Percentiles rank a stretch among this genome's conserved stretches.
These are phyloP conservation scores for Archegozetes longisetosus DNA, from an alignment of 1,140 invertebrate species.

Conservation along the genomic window DNA sequence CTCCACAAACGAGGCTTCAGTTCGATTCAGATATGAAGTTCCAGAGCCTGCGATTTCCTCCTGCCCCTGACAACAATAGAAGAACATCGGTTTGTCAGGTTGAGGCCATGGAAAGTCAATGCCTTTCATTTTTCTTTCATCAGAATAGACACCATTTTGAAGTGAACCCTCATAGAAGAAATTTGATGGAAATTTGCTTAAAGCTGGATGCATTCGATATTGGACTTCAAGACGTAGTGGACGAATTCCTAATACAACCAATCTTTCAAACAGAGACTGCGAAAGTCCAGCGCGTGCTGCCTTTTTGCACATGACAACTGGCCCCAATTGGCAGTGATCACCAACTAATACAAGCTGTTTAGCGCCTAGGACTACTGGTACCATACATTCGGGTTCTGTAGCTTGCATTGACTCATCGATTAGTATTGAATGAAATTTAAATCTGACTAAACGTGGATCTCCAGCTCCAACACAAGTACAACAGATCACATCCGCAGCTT, in stretches of 20 bases:
- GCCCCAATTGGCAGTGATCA: conserved; percentile 96
- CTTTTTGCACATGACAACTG: conserved; percentile 99
- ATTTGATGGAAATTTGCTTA: conserved; percentile 94
- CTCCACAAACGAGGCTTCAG: conserved; percentile 95
- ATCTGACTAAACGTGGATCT: conserved; percentile 70
- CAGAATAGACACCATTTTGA: conserved; percentile 94
- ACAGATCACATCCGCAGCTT: conserved; percentile 93
- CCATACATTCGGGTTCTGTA: conserved; percentile 97
- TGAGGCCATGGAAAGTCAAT: conserved; percentile 97
- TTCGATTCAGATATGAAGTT: conserved; percentile 93
- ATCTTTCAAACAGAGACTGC: conserved; percentile 89
- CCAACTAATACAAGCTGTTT: conserved; percentile 87
- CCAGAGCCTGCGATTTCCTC: conserved; percentile 97
- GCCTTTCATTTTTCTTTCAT: conserved; percentile 70
- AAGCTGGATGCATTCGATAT: conserved; percentile 95
- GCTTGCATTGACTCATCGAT: conserved; percentile 95
- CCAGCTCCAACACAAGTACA: conserved; percentile 98
- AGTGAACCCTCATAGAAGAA: conserved; percentile 98
- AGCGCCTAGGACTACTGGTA: conserved; percentile 93
- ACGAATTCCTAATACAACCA: conserved; percentile 88
- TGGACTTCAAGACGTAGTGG: conserved; percentile 93
- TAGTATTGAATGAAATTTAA: conserved; percentile 91
- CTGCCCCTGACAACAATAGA: conserved; percentile 92
- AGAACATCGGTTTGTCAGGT: conserved; percentile 94
- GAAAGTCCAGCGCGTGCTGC: conserved; percentile 89